Evolutionary conservation across 1,140 invertebrate genomes (phyloP).

Genomic region (Temnothorax nylanderi): DNA sequence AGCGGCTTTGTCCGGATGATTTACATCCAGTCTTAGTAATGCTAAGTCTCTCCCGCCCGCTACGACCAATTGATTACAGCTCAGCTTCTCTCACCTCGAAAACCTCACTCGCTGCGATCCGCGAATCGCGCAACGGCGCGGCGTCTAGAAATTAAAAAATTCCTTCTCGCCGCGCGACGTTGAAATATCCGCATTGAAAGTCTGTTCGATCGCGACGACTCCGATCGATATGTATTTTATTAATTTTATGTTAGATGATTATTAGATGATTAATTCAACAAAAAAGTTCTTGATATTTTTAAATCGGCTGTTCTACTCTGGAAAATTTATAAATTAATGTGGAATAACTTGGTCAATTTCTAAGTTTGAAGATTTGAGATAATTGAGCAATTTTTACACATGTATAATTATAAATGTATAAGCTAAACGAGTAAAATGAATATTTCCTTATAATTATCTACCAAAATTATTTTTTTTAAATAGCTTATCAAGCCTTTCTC

Average conservation of each 20-base stretch:
- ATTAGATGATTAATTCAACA: background rate
- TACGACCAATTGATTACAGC: constrained; percentile 82
- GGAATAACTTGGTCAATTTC: background rate
- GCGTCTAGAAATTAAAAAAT: constrained; percentile 50
- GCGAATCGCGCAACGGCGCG: constrained; percentile 50
- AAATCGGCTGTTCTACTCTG: background rate
- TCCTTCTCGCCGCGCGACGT: background rate
- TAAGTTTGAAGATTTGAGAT: background rate
- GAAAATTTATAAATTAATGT: background rate
- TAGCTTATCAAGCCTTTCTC: too few species aligned
- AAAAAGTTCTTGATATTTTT: background rate
- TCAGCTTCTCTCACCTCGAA: constrained; percentile 66
- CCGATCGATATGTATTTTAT: background rate
- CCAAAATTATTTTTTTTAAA: background rate
- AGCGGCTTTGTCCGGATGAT: constrained; percentile 84
- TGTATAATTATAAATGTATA: background rate
- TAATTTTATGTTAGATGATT: background rate
- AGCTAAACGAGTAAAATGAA: background rate
- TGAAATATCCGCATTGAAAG: constrained; percentile 19
- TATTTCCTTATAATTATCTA: background rate
- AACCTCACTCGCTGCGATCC: constrained; percentile 50
- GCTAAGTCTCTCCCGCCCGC: constrained; percentile 70
- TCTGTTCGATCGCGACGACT: background rate
- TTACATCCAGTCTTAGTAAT: constrained; percentile 81
- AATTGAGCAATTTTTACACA: background rate